Percentiles rank a stretch among this genome's conserved stretches.
Conservation (phyloP, 2,113 vertebrate genomes). For the Tenrec ecaudatus region DNA sequence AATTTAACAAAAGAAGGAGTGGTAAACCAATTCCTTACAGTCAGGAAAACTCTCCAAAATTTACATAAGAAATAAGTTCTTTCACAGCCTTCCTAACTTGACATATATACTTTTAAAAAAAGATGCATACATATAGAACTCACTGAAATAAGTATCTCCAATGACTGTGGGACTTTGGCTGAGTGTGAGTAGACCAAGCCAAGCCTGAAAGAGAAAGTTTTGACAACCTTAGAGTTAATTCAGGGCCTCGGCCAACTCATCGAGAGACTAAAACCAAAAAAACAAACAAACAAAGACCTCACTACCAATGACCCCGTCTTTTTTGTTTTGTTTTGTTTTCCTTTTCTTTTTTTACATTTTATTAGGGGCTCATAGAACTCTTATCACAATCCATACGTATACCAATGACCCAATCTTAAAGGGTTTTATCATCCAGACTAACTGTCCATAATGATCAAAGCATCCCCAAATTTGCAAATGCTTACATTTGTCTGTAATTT, state of each 20-base stretch:
- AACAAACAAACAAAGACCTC: too few relatives aligned
- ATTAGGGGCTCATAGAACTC: too few relatives aligned
- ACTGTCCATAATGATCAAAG: conserved; percentile 17
- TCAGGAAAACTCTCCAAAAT: conserved; percentile 12
- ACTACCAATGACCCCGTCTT: not conserved
- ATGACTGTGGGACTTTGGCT: not conserved
- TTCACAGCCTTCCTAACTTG: not conserved
- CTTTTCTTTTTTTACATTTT: too few relatives aligned
- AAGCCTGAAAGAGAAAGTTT: not conserved
- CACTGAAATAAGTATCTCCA: conserved; percentile 22
- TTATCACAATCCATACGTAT: too few relatives aligned
- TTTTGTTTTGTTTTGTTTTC: too few relatives aligned
- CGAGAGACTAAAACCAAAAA: not conserved
- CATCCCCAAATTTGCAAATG: not conserved
- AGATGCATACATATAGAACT: not conserved
- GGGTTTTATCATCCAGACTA: conserved; percentile 44
- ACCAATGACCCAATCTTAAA: not conserved
- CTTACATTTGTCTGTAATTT: conserved; percentile 1
- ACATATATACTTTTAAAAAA: not conserved
- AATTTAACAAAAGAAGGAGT: not conserved
- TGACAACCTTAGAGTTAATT: conserved; percentile 28
- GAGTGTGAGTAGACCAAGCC: not conserved
- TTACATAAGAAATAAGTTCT: not conserved
- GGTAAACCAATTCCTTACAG: not conserved
- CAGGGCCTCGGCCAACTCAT: not conserved